Evolutionary conservation across 1,140 invertebrate genomes (phyloP), one percentile per base, ranked within the genome.

Genomic region (Arctopsyche grandis): DNA sequence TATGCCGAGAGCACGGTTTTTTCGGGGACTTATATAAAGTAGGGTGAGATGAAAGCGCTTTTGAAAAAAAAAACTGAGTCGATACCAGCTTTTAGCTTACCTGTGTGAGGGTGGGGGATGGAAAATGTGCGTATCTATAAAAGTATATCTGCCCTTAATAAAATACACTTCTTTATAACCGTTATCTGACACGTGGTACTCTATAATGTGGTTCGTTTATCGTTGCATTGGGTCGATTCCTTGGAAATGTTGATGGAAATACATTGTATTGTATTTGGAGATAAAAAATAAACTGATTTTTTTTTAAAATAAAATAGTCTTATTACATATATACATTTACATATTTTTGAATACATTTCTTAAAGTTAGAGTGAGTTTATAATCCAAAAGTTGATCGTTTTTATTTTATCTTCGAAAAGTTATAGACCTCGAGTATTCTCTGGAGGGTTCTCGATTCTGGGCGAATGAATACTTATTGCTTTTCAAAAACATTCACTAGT

Each of bases 131-230:
- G 56, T 60, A 60, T 60, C 56, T 60, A n/a, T n/a, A n/a, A n/a
- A n/a, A 16, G 56, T 19, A 16, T 60, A 60, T 16, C 56, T 60
- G 56, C n/a, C 56, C 56, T 60, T 60, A 60, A 60, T 60, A 60
- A 60, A 60, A 60, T 60, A 60, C 56, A 60, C 56, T 60, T 9
- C 56, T 60, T 60, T 60, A 60, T 60, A 60, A 60, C 56, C 56
- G 56, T 60, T 60, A 60, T 60, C 16, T 21, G 56, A 60, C 56
- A 21, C 56, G 16, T 9, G 56, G 56, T 19, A 16, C n/a, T 60
- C 5, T 60, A 60, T 60, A 60, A 60, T 60, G 56, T 60, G 29
- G 29, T 7, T 4, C 29, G 29, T 38, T 38, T 38, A 38, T 4
- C 3, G 29, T 38, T 38, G 29, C 29, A 38, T 38, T 38, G 29